Evolutionary conservation across 2,888 invertebrate genomes (phyloP).

Genomic region (Glyphotaelius pellucidus): DNA sequence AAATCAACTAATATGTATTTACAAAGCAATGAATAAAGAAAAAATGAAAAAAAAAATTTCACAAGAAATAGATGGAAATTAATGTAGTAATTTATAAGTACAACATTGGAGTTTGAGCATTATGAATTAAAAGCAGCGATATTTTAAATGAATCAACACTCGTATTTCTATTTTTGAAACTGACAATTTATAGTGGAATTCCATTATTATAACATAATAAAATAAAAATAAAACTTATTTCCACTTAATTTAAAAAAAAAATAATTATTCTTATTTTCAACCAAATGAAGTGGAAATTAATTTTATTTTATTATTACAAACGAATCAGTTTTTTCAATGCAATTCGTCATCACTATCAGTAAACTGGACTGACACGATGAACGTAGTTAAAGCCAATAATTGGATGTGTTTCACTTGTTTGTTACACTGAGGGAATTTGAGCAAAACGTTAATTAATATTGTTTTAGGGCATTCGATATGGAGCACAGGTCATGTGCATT

Average conservation of each 20-base stretch:
- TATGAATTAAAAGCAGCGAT: background rate
- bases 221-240: too few species aligned
- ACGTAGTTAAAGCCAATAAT: background rate
- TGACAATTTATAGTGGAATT: too few species aligned
- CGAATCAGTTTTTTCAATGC: background rate
- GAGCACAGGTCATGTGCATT: background rate
- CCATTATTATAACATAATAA: too few species aligned
- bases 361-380: background rate
- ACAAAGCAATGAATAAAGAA: too few species aligned
- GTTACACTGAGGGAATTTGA: background rate
- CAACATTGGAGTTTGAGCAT: background rate
- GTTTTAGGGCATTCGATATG: background rate
- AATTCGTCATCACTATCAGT: background rate
- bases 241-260: too few species aligned
- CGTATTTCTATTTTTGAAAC: too few species aligned
- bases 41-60: too few species aligned
- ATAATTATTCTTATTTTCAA: too few species aligned
- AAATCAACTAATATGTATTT: too few species aligned
- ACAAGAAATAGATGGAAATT: too few species aligned
- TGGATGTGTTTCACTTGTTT: background rate
- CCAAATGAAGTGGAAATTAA: too few species aligned
- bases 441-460: background rate
- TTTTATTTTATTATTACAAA: too few species aligned
- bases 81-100: background rate
- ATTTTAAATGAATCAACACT: background rate